Conservation (phyloP, 2,113 vertebrate species). For the Bothrops jararaca region DNA sequence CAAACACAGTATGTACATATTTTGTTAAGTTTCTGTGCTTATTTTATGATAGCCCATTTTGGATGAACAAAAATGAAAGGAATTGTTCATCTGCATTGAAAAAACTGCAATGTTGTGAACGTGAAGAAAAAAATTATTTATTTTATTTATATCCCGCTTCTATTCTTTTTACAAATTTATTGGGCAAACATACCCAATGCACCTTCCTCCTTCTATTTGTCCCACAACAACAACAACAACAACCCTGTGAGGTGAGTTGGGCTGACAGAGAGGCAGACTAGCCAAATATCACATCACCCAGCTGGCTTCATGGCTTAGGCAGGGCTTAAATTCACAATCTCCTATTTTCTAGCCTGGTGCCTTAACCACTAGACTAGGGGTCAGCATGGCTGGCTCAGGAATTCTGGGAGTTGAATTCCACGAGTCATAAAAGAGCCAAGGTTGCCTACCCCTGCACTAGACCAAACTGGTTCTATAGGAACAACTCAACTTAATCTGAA, state of each 20-base stretch:
- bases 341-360: background rate
- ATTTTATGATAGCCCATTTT: background rate
- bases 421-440: no score
- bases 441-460: background rate
- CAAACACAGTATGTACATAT: background rate
- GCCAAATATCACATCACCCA: background rate
- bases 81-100: background rate
- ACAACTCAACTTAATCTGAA: background rate
- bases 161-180: background rate
- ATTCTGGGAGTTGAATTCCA: no score
- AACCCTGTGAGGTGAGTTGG: background rate
- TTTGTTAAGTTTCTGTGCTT: background rate
- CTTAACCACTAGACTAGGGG: background rate
- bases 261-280: background rate
- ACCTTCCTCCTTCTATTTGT: background rate
- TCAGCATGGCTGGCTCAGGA: no score
- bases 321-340: background rate
- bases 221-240: background rate
- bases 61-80: background rate
- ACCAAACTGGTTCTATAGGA: background rate
- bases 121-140: background rate
- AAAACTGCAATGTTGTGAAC: background rate
- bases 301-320: background rate
- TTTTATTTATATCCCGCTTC: background rate
- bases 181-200: background rate